phyloP scores from a whole-genome alignment of 1,140 invertebrate species.

The Macrosteles quadrilineatus region DNA sequence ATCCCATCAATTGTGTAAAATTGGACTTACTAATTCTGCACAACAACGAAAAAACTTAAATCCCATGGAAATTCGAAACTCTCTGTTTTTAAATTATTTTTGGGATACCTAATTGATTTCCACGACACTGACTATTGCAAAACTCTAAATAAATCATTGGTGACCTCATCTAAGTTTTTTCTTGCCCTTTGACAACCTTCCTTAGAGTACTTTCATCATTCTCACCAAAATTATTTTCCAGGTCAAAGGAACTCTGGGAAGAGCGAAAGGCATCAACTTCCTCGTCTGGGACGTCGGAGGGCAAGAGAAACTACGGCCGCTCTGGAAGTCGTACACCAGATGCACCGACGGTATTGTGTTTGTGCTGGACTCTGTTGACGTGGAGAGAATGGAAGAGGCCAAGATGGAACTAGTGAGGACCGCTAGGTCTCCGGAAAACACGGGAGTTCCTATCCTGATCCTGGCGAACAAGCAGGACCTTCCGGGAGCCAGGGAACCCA shows the following conservation, averaged over 20 bases:
- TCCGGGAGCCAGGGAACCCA: conserved; percentile 82
- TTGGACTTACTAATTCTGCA: no score
- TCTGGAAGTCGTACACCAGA: conserved; percentile 90
- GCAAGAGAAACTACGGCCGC: conserved; percentile 87
- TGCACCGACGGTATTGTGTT: conserved; percentile 94
- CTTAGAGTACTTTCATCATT: no score
- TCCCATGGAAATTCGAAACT: no score
- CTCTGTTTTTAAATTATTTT: no score
- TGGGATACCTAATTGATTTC: no score
- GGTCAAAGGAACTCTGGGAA: conserved; percentile 58
- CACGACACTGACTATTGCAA: no score
- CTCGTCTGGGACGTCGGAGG: conserved; percentile 93
- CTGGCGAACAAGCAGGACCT: conserved; percentile 94
- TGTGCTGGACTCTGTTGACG: conserved; percentile 87
- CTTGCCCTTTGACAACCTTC: no score
- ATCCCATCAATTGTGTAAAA: no score
- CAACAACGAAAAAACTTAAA: no score
- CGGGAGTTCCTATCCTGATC: conserved; percentile 86
- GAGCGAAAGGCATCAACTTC: conserved; percentile 74
- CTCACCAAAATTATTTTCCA: no score
- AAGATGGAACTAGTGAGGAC: conserved; percentile 91
- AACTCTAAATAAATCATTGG: no score
- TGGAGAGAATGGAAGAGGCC: conserved; percentile 90
- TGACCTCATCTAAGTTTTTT: no score
- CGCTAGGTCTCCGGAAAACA: conserved; percentile 83